phyloP scores from a whole-genome alignment of 2,113 vertebrate species.

The Acanthochromis polyacanthus region DNA sequence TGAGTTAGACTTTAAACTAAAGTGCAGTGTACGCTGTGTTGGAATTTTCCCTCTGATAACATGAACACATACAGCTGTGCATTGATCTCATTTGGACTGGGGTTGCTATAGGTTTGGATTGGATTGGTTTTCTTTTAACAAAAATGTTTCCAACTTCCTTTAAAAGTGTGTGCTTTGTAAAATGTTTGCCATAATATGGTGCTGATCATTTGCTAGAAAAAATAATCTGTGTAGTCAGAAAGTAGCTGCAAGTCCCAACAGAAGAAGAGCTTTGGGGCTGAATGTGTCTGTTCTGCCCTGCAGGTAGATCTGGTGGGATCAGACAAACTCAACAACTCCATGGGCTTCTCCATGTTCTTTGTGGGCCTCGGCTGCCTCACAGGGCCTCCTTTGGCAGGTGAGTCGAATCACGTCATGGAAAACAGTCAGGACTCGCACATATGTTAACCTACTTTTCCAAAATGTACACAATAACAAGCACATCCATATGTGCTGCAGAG shows the following conservation, averaged over 20 bases:
- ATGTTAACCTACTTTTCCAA: slow-evolving; percentile 34
- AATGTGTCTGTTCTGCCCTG: slow-evolving; percentile 17
- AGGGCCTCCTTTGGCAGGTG: slow-evolving; percentile 94
- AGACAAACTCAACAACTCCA: slow-evolving; percentile 87
- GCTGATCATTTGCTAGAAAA: too few relatives aligned
- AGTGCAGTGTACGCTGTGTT: too few relatives aligned
- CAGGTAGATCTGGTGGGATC: slow-evolving; percentile 92
- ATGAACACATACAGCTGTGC: too few relatives aligned
- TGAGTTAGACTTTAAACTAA: too few relatives aligned
- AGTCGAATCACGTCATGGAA: slow-evolving; percentile 56
- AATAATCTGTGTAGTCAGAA: background rate
- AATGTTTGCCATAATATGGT: too few relatives aligned
- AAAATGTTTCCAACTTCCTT: too few relatives aligned
- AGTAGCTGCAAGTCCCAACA: background rate
- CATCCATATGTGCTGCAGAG: slow-evolving; percentile 6
- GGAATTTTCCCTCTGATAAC: too few relatives aligned
- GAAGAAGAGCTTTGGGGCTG: background rate
- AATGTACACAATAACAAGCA: slow-evolving; percentile 37
- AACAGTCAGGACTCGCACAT: slow-evolving; percentile 6
- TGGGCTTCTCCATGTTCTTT: slow-evolving; percentile 93
- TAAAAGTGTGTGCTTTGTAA: too few relatives aligned
- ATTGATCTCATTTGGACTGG: too few relatives aligned
- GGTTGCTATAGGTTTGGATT: too few relatives aligned
- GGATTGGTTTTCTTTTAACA: too few relatives aligned
- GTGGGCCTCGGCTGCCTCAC: slow-evolving; percentile 89